These are phyloP conservation scores for Danaus melanippus DNA, from an alignment of 1,140 invertebrate species.

Conservation along the genomic window DNA sequence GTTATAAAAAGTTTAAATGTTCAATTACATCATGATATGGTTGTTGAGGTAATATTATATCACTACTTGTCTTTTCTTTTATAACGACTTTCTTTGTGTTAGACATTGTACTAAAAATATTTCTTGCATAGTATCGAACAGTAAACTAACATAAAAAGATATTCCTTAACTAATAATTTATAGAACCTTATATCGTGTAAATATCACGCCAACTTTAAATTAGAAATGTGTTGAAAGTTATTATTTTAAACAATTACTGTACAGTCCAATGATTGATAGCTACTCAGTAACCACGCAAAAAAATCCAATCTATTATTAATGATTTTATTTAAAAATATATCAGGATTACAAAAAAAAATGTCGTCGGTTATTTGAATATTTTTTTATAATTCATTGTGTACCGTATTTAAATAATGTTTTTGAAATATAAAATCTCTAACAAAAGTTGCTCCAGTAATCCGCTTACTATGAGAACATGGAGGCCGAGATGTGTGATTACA, in stretches of 20 bases:
- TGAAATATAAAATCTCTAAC: too few species aligned
- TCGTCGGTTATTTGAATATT: too few species aligned
- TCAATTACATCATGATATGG: conserved; percentile 20
- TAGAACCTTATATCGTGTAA: not conserved
- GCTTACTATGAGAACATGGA: too few species aligned
- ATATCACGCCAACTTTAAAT: not conserved
- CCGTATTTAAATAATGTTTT: too few species aligned
- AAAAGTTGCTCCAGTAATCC: too few species aligned
- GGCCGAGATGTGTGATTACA: too few species aligned
- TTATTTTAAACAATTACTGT: not conserved
- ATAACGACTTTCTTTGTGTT: not conserved
- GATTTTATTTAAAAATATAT: too few species aligned
- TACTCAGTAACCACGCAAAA: not conserved
- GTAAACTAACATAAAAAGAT: not conserved
- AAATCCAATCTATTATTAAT: not conserved
- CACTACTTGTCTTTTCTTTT: conserved; percentile 2
- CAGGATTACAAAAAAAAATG: too few species aligned
- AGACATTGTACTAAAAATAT: too few species aligned
- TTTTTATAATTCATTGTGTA: too few species aligned
- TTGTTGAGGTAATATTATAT: conserved; percentile 9
- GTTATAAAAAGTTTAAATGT: not conserved
- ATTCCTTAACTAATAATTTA: not conserved
- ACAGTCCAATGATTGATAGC: too few species aligned
- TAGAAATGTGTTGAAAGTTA: not conserved
- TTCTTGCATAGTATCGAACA: too few species aligned